Percentiles rank a stretch among this genome's conserved stretches.
These are phyloP conservation scores for Entosphenus tridentatus DNA, from an alignment of 2,113 vertebrate species.

Conservation along the genomic window DNA sequence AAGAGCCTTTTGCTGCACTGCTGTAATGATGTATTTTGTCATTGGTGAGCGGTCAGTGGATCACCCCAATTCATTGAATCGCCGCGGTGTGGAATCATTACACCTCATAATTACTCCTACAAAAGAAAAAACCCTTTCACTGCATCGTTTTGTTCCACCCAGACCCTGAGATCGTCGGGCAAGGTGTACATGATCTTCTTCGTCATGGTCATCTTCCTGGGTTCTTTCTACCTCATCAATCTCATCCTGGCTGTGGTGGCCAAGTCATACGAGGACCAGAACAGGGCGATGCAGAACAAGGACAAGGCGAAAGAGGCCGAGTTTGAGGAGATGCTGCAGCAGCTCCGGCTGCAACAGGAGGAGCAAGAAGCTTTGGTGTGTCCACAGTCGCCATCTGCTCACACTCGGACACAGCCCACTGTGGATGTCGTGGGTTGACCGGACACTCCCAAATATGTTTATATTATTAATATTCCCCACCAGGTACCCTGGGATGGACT, in stretches of 20 bases:
- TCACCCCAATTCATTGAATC: no score
- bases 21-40: no score
- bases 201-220: conserved; percentile 4
- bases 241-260: conserved; percentile 3
- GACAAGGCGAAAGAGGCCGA: not conserved
- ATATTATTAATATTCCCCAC: no score
- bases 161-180: conserved; percentile 5
- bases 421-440: no score
- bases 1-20: no score
- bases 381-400: not conserved
- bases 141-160: not conserved
- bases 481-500: no score
- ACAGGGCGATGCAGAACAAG: not conserved
- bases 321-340: not conserved
- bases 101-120: no score
- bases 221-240: conserved; percentile 1
- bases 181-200: conserved; percentile 5
- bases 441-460: no score
- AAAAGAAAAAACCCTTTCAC: no score
- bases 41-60: no score
- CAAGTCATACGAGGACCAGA: not conserved
- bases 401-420: no score
- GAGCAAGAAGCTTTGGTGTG: not conserved
- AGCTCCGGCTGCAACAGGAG: not conserved
- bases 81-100: no score